phyloP scores from a whole-genome alignment of 2,113 vertebrate species.

The Recurvirostra avosetta region DNA sequence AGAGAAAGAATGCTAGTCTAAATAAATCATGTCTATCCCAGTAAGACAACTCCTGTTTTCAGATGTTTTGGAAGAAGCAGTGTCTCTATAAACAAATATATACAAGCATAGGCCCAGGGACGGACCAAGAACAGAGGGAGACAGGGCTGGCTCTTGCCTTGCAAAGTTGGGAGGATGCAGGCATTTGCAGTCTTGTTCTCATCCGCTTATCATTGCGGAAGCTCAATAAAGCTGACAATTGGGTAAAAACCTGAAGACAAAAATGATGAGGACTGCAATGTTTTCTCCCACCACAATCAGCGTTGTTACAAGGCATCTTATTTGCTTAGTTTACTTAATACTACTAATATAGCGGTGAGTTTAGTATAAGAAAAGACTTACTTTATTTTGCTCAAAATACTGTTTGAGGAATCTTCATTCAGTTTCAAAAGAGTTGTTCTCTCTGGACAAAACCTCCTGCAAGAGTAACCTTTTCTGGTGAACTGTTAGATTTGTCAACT shows the following conservation, averaged over 20 bases:
- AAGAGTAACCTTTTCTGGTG: slow-evolving; percentile 27
- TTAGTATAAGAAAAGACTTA: background rate
- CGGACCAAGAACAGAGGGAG: background rate
- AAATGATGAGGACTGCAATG: background rate
- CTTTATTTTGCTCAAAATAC: background rate
- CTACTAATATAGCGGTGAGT: background rate
- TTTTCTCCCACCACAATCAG: background rate
- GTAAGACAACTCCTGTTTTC: background rate
- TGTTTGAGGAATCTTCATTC: background rate
- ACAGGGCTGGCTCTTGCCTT: background rate
- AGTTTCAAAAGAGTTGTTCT: background rate
- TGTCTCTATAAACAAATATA: background rate
- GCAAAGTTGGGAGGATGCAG: background rate
- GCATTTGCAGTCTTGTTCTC: background rate
- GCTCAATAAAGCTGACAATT: background rate
- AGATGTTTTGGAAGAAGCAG: background rate
- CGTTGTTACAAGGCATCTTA: background rate
- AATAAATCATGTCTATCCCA: background rate
- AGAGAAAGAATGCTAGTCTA: background rate
- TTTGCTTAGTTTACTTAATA: background rate
- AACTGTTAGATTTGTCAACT: slow-evolving; percentile 91
- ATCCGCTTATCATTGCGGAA: background rate
- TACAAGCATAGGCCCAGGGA: background rate
- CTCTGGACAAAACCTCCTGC: background rate
- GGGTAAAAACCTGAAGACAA: background rate